phyloP scores from a whole-genome alignment of 2,113 vertebrate species.

The Phrynocephalus versicolor region DNA sequence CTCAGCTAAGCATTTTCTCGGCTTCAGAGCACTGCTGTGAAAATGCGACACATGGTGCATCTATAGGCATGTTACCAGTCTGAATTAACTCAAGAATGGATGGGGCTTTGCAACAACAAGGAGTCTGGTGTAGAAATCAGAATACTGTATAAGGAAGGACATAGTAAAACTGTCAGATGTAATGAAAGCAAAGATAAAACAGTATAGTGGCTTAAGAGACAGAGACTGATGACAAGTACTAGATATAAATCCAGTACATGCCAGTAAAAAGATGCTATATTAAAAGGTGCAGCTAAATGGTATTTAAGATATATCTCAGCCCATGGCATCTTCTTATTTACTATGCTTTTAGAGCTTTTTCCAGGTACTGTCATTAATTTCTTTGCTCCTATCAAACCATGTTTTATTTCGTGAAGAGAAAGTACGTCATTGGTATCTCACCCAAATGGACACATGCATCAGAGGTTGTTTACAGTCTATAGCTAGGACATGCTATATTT shows the following conservation, averaged over 20 bases:
- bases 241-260: background rate
- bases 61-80: background rate
- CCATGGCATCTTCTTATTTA: conserved; percentile 50
- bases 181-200: background rate
- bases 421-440: conserved; percentile 36
- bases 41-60: background rate
- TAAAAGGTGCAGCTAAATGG: background rate
- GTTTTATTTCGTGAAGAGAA: conserved; percentile 63
- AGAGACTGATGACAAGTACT: background rate
- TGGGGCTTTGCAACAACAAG: background rate
- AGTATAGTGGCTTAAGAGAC: background rate
- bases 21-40: background rate
- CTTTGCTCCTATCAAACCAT: conserved; percentile 54
- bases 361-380: conserved; percentile 52
- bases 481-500: background rate
- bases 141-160: background rate
- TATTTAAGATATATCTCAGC: background rate
- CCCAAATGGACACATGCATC: conserved; percentile 54
- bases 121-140: background rate
- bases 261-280: background rate
- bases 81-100: background rate
- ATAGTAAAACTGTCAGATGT: background rate
- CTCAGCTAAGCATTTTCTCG: background rate
- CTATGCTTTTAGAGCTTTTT: conserved; percentile 29
- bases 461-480: conserved; percentile 22